Evolutionary conservation across 2,888 invertebrate genomes (phyloP).

Genomic region (Drosophila anomalata): DNA sequence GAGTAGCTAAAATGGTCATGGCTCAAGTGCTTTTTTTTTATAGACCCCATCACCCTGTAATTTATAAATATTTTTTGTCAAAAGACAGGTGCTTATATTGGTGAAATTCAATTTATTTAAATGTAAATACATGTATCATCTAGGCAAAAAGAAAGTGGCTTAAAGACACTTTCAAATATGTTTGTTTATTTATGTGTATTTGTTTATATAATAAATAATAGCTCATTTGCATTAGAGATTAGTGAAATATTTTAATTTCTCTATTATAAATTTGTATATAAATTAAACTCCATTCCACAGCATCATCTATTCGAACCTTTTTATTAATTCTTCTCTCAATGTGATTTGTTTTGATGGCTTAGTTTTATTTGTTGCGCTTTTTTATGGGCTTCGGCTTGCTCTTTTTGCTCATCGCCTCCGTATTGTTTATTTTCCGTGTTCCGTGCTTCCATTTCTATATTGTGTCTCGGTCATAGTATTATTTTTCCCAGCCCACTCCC

Average conservation of each 20-base stretch:
- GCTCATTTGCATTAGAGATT: background rate
- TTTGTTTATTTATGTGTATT: background rate
- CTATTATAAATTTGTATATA: background rate
- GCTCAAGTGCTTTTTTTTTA: conserved; percentile 59
- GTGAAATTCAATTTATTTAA: background rate
- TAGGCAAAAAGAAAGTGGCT: background rate
- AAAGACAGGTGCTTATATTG: background rate
- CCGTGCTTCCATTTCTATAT: conserved; percentile 45
- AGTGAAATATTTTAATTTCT: background rate
- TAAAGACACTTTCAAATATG: background rate
- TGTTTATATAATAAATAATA: conserved; percentile 1
- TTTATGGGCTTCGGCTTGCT: conserved; percentile 15
- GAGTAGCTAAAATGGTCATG: conserved; percentile 64
- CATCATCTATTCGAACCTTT: conserved; percentile 7
- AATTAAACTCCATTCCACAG: background rate
- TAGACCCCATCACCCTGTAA: conserved; percentile 33
- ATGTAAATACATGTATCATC: background rate
- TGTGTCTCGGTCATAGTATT: conserved; percentile 44
- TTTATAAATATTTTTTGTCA: background rate
- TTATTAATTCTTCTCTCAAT: background rate
- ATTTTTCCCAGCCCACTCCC: conserved; percentile 27
- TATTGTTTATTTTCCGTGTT: conserved; percentile 40
- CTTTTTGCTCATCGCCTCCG: conserved; percentile 45
- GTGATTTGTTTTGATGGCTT: conserved; percentile 25
- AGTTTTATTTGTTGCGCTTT: conserved; percentile 22